These are phyloP conservation scores for Rallus crepitans DNA, from an alignment of 2,797 vertebrate species.

Conservation along the genomic window DNA sequence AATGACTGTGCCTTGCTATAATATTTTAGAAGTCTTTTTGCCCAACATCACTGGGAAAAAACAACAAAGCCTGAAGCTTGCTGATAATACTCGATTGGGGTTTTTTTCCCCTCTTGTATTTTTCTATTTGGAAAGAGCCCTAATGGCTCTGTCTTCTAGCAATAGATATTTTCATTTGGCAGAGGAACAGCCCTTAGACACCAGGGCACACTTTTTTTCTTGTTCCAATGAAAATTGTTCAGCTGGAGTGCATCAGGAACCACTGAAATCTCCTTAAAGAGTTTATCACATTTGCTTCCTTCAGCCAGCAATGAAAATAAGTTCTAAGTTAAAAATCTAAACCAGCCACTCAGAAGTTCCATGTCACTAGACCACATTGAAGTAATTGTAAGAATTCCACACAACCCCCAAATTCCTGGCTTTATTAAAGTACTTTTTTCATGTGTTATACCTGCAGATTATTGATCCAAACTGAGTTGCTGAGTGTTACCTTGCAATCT, in stretches of 20 bases:
- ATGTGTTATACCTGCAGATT: not conserved
- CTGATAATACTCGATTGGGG: not conserved
- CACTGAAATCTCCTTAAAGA: not conserved
- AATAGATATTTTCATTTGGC: slow-evolving; percentile 6
- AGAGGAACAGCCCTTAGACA: slow-evolving; percentile 7
- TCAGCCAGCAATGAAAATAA: not conserved
- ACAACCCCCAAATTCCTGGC: not conserved
- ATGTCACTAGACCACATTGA: not conserved
- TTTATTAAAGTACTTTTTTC: not conserved
- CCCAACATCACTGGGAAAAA: not conserved
- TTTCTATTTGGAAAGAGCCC: slow-evolving; percentile 28
- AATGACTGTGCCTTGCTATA: not conserved
- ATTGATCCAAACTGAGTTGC: not conserved
- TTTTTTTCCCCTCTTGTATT: not conserved
- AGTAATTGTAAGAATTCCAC: not conserved
- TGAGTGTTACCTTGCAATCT: not conserved
- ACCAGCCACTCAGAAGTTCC: not conserved
- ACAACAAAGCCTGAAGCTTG: not conserved
- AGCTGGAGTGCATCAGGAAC: not conserved
- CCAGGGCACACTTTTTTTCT: not conserved
- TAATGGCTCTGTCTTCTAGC: not conserved
- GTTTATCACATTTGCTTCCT: not conserved
- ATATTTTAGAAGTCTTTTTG: not conserved
- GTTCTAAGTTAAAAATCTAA: not conserved
- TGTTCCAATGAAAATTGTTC: slow-evolving; percentile 1